These are phyloP conservation scores for Scalopus aquaticus DNA, from an alignment of 2,113 vertebrate species.

Conservation along the genomic window DNA sequence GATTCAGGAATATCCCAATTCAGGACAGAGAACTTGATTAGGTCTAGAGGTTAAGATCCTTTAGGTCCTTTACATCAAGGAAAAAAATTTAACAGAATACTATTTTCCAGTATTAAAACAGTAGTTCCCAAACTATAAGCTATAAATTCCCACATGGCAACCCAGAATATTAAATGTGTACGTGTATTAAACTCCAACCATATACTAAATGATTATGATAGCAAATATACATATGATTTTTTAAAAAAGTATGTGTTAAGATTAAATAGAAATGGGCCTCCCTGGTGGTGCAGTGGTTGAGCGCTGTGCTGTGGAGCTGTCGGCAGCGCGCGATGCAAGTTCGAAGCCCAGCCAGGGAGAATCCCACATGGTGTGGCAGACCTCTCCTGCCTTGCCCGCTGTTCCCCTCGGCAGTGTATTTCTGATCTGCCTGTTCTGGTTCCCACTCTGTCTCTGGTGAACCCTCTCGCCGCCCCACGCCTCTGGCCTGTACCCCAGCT, in stretches of 20 bases:
- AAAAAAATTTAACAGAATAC: not conserved
- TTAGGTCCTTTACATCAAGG: not conserved
- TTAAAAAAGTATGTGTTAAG: not conserved
- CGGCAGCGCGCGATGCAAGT: too few species aligned
- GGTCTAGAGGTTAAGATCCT: constrained; percentile 12
- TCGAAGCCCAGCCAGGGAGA: too few species aligned
- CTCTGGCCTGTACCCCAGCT: too few species aligned
- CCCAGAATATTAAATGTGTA: not conserved
- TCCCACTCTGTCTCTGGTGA: too few species aligned
- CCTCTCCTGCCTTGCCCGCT: too few species aligned
- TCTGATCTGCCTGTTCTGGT: too few species aligned
- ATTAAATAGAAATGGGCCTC: not conserved
- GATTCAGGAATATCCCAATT: not conserved
- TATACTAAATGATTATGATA: not conserved
- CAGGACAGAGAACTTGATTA: constrained; percentile 26
- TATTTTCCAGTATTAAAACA: not conserved
- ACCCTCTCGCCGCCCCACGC: too few species aligned
- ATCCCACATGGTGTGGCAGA: too few species aligned
- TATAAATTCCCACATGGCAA: not conserved
- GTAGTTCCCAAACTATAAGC: not conserved
- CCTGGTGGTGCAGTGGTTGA: too few species aligned
- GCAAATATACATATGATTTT: constrained; percentile 7
- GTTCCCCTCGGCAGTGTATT: too few species aligned
- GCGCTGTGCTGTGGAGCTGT: too few species aligned
- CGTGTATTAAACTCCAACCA: not conserved